Evolutionary conservation across 2,113 vertebrate species (phyloP).

Genomic region (Mohoua ochrocephala): DNA sequence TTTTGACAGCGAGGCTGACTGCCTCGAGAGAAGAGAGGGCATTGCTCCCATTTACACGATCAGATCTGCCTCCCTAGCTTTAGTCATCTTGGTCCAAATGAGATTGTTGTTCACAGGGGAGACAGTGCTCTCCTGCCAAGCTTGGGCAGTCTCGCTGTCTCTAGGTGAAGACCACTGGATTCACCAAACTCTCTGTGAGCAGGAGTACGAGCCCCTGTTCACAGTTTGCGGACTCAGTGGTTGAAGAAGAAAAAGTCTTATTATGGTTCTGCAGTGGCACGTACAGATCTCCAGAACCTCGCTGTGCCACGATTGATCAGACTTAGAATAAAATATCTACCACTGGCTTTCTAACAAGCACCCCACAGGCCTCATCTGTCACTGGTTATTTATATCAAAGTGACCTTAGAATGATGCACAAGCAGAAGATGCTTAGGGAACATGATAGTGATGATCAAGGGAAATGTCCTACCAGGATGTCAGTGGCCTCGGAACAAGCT

Average conservation of each 20-base stretch:
- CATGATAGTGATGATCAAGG: background rate
- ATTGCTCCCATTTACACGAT: background rate
- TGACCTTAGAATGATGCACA: background rate
- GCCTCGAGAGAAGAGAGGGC: background rate
- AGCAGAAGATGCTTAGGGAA: background rate
- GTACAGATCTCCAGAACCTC: background rate
- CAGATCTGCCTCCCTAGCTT: background rate
- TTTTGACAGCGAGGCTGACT: background rate
- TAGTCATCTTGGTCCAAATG: background rate
- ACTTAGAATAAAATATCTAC: background rate
- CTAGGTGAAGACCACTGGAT: background rate
- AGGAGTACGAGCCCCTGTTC: background rate
- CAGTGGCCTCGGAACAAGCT: background rate
- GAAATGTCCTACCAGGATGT: background rate
- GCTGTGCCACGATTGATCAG: background rate
- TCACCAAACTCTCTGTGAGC: background rate
- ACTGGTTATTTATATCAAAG: constrained; percentile 11
- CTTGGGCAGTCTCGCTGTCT: background rate
- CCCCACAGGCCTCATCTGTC: constrained; percentile 21
- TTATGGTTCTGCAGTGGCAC: background rate
- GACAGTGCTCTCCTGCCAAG: background rate
- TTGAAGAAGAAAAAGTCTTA: background rate
- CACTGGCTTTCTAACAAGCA: background rate
- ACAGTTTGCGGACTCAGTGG: background rate
- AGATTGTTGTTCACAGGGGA: background rate